These are phyloP conservation scores for Danio albolineatus DNA, from an alignment of 2,797 vertebrate genomes.

Conservation along the genomic window DNA sequence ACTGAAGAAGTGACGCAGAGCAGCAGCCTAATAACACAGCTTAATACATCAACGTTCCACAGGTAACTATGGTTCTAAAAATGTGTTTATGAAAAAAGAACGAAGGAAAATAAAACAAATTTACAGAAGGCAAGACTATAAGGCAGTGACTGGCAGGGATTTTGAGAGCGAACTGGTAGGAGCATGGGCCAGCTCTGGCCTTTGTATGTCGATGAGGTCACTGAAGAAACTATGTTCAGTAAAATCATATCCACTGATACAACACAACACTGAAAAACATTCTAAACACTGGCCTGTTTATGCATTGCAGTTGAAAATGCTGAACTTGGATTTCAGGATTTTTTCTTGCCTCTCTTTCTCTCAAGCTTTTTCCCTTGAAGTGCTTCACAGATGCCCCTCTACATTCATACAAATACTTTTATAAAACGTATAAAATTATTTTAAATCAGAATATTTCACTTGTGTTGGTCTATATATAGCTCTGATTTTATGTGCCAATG, in stretches of 20 bases:
- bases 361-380: slow-evolving; percentile 75
- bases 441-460: slow-evolving; percentile 67
- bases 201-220: slow-evolving; percentile 4
- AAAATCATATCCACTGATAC: slow-evolving; percentile 9
- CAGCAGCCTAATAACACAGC: slow-evolving; percentile 83
- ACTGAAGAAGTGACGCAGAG: slow-evolving; percentile 71
- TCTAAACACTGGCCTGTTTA: slow-evolving; percentile 39
- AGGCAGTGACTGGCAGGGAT: slow-evolving; percentile 77
- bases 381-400: slow-evolving; percentile 82
- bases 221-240: slow-evolving; percentile 9
- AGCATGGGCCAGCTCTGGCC: slow-evolving; percentile 36
- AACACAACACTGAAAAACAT: slow-evolving; percentile 30
- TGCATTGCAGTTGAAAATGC: slow-evolving; percentile 19
- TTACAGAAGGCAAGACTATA: slow-evolving; percentile 62
- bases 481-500: slow-evolving; percentile 53
- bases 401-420: slow-evolving; percentile 81
- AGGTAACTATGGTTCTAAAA: slow-evolving; percentile 73
- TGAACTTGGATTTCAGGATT: slow-evolving; percentile 30
- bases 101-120: slow-evolving; percentile 66
- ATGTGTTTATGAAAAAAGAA: slow-evolving; percentile 71
- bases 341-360: slow-evolving; percentile 47
- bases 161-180: slow-evolving; percentile 15
- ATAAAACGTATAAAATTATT: slow-evolving; percentile 71
- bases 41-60: slow-evolving; percentile 76
- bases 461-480: slow-evolving; percentile 66